Percentiles rank a stretch among this genome's conserved stretches.
phyloP scores from a whole-genome alignment of 2,113 vertebrate genomes.

The Leptosomus discolor region DNA sequence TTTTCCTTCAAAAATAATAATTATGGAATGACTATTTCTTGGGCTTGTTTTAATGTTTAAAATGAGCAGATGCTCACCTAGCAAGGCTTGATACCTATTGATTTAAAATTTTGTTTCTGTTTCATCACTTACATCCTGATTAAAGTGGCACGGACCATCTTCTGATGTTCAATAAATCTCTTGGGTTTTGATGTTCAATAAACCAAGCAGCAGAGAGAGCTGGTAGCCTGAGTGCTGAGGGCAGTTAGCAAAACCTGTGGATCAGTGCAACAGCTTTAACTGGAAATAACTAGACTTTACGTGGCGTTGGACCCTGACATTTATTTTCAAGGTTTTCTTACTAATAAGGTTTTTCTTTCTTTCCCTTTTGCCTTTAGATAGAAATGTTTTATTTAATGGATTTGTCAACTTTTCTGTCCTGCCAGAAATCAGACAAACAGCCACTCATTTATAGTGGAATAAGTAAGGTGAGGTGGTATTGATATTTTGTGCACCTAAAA shows the following conservation, averaged over 20 bases:
- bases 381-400: background rate
- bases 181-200: background rate
- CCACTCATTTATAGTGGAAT: background rate
- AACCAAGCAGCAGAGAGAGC: background rate
- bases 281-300: background rate
- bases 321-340: constrained; percentile 3
- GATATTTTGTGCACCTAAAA: background rate
- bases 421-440: background rate
- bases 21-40: background rate
- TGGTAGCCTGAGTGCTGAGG: background rate
- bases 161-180: background rate
- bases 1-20: background rate
- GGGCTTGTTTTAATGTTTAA: background rate
- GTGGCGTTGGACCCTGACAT: background rate
- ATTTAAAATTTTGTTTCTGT: background rate
- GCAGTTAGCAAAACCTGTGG: background rate
- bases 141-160: background rate
- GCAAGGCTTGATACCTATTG: background rate
- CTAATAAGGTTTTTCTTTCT: background rate
- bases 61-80: background rate
- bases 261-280: background rate
- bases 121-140: background rate
- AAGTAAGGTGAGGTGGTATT: background rate
- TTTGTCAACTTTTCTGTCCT: background rate
- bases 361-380: background rate